Evolutionary conservation across 1,140 invertebrate genomes (phyloP).

Genomic region (Lepidurus couesii): DNA sequence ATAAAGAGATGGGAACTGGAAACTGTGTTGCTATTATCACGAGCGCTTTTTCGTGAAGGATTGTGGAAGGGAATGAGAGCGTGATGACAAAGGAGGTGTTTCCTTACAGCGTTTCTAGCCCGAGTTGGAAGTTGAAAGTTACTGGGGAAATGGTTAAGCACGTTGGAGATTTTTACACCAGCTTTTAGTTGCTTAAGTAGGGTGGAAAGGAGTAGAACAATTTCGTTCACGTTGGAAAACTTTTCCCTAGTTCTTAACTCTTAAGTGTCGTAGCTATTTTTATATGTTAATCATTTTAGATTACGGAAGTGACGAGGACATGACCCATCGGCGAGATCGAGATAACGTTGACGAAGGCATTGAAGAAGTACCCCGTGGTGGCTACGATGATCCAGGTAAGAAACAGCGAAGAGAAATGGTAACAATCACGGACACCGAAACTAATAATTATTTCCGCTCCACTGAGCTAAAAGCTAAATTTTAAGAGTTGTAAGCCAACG

Average conservation of each 20-base stretch:
- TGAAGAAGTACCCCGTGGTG: neutral
- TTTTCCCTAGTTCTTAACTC: no score
- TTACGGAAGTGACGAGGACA: neutral
- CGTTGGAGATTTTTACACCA: no score
- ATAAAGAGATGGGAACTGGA: neutral
- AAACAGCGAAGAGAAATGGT: neutral
- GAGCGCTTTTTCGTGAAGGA: no score
- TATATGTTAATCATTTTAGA: neutral
- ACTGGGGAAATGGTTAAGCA: no score
- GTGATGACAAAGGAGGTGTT: no score
- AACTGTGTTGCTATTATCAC: neutral
- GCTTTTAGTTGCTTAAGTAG: no score
- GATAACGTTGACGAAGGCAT: neutral
- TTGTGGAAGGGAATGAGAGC: no score
- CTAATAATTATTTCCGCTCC: conserved; percentile 10
- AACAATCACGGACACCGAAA: conserved; percentile 13
- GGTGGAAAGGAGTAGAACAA: no score
- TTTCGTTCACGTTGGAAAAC: no score
- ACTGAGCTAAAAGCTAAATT: neutral
- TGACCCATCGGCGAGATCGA: neutral
- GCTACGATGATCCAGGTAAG: neutral
- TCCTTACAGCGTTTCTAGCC: no score
- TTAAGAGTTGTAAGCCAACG: neutral
- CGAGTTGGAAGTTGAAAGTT: no score
- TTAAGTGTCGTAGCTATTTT: neutral